phyloP scores from a whole-genome alignment of 2,113 vertebrate genomes.

The human (Homo sapiens) region DNA sequence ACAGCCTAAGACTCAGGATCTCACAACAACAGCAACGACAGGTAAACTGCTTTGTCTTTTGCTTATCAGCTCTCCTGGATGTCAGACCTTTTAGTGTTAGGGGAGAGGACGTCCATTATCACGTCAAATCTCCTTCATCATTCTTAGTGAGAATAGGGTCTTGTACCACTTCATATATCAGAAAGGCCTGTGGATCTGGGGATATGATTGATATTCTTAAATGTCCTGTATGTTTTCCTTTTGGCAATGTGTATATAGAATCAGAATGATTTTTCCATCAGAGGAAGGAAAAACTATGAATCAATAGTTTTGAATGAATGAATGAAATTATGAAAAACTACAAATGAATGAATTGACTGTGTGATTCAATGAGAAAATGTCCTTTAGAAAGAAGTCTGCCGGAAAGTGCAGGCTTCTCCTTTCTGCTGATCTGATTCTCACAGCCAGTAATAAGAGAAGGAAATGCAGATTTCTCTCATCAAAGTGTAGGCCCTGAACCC shows the following conservation, averaged over 20 bases:
- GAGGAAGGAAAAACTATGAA: neutral
- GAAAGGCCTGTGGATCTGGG: neutral
- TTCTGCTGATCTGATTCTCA: neutral
- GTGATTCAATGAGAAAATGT: neutral
- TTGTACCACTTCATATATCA: neutral
- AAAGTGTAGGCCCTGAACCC: neutral
- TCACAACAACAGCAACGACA: neutral
- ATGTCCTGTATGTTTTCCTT: neutral
- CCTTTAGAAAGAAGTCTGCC: slow-evolving; percentile 2
- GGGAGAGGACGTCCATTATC: neutral
- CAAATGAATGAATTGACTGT: neutral
- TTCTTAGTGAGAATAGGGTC: neutral
- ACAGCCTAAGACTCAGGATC: slow-evolving; percentile 56
- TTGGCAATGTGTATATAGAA: neutral
- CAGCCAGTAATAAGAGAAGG: neutral
- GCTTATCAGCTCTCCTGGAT: neutral
- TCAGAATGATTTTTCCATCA: slow-evolving; percentile 6
- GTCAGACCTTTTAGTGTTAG: neutral
- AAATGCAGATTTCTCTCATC: neutral
- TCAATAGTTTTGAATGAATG: neutral
- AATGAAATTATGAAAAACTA: neutral
- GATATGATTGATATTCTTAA: neutral
- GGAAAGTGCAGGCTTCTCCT: neutral
- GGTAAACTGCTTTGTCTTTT: slow-evolving; percentile 11
- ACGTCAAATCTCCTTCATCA: neutral